A percentile compares a stretch with the other conserved stretches of the same genome.
These are phyloP conservation scores for Calypte anna DNA, from an alignment of 2,113 vertebrate species.

Conservation along the genomic window DNA sequence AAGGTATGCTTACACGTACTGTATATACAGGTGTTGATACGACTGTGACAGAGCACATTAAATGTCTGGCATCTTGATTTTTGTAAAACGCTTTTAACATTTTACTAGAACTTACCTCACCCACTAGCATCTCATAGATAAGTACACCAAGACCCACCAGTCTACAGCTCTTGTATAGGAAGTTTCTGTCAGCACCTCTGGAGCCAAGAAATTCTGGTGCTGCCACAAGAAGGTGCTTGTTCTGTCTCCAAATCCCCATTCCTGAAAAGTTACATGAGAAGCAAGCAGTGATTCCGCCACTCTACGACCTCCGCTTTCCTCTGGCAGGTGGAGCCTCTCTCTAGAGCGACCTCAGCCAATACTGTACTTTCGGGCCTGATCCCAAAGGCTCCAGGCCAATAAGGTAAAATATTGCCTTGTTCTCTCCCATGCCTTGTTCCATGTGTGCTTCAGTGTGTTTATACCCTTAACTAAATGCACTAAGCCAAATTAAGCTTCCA, in stretches of 20 bases:
- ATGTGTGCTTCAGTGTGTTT: accelerated
- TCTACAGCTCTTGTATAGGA: constrained; percentile 97
- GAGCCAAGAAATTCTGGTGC: constrained; percentile 97
- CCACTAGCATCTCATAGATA: constrained; percentile 99
- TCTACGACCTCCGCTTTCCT: not conserved
- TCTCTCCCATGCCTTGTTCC: not conserved
- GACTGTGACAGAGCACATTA: no score
- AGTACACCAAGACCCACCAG: constrained; percentile 99
- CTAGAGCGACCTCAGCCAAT: not conserved
- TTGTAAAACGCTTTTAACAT: not conserved
- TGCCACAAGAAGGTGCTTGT: constrained; percentile 99
- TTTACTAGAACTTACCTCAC: constrained; percentile 85
- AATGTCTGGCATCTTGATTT: not conserved
- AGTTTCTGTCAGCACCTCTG: constrained; percentile 97
- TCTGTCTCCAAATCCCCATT: constrained; percentile 98
- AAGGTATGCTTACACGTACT: not conserved
- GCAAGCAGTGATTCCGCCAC: not conserved
- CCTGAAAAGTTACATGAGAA: constrained; percentile 78
- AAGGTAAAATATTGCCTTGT: not conserved
- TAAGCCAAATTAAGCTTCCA: not conserved
- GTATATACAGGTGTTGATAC: no score
- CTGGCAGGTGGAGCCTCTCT: not conserved
- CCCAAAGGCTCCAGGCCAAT: not conserved
- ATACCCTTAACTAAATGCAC: not conserved
- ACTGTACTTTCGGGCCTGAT: not conserved